A percentile compares a stretch with the other conserved stretches of the same genome.
phyloP scores from a whole-genome alignment of 2,888 invertebrate genomes.

The Folsomia manolachei region DNA sequence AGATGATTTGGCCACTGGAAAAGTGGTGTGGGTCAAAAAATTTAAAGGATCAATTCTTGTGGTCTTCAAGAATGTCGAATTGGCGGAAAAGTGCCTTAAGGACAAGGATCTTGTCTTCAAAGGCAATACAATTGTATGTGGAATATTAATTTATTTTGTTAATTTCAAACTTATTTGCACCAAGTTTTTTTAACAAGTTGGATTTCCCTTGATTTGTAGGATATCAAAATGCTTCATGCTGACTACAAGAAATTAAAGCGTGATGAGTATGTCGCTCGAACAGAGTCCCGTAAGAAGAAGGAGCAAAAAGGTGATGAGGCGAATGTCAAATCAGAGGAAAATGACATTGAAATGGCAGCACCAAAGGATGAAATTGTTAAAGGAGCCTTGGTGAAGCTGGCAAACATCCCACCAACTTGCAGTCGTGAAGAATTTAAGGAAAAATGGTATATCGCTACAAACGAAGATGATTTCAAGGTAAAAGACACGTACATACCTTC shows the following conservation, averaged over 20 bases:
- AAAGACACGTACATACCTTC: background rate
- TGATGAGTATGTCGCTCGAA: conserved; percentile 52
- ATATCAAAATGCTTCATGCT: conserved; percentile 55
- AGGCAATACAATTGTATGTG: conserved; percentile 25
- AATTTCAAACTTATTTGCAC: background rate
- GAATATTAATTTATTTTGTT: background rate
- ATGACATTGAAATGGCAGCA: conserved; percentile 41
- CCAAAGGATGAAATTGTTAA: conserved; percentile 59
- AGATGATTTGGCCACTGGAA: conserved; percentile 11
- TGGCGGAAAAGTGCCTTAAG: conserved; percentile 74
- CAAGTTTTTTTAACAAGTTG: background rate
- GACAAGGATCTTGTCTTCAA: conserved; percentile 64
- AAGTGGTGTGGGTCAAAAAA: conserved; percentile 28
- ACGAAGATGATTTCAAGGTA: conserved; percentile 56
- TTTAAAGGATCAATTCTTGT: conserved; percentile 93
- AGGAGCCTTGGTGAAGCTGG: conserved; percentile 71
- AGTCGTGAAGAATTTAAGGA: conserved; percentile 72
- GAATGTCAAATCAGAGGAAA: conserved; percentile 35
- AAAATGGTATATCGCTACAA: conserved; percentile 63
- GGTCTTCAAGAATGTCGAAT: conserved; percentile 76
- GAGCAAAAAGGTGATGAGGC: conserved; percentile 51
- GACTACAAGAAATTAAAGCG: conserved; percentile 52
- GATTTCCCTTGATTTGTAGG: conserved; percentile 52
- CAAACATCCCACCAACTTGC: conserved; percentile 60
- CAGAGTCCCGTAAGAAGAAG: conserved; percentile 49